phyloP scores from a whole-genome alignment of 2,113 vertebrate genomes.

The Cinclus cinclus region DNA sequence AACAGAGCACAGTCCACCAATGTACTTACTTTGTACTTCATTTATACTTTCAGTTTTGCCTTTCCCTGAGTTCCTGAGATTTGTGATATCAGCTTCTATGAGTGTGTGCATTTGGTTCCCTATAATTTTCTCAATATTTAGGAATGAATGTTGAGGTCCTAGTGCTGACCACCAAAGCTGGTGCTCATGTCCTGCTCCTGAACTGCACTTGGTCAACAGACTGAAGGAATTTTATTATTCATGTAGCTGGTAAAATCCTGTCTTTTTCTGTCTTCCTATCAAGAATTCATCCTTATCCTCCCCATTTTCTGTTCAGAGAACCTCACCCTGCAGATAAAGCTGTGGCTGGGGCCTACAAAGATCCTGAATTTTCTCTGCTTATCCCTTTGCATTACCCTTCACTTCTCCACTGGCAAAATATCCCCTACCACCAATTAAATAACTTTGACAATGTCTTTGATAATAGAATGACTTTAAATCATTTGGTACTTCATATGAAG shows the following conservation, averaged over 20 bases:
- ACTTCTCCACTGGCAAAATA: neutral
- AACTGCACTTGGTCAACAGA: neutral
- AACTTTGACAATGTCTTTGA: neutral
- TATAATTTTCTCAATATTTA: neutral
- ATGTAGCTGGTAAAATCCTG: neutral
- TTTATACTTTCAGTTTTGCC: neutral
- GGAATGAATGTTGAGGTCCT: neutral
- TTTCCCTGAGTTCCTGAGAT: neutral
- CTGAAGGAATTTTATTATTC: neutral
- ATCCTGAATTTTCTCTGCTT: neutral
- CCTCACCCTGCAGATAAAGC: neutral
- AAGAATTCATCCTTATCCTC: neutral
- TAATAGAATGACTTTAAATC: neutral
- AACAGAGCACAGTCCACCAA: neutral
- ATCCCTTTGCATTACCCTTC: neutral
- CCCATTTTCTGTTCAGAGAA: neutral
- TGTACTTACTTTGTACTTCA: neutral
- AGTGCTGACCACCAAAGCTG: neutral
- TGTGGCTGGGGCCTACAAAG: neutral
- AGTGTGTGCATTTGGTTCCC: neutral
- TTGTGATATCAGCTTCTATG: neutral
- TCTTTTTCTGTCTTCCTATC: neutral
- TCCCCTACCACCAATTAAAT: neutral
- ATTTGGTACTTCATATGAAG: neutral
- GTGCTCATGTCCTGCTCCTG: neutral